phyloP scores from a whole-genome alignment of 2,797 vertebrate genomes.

The Danio tinwini region DNA sequence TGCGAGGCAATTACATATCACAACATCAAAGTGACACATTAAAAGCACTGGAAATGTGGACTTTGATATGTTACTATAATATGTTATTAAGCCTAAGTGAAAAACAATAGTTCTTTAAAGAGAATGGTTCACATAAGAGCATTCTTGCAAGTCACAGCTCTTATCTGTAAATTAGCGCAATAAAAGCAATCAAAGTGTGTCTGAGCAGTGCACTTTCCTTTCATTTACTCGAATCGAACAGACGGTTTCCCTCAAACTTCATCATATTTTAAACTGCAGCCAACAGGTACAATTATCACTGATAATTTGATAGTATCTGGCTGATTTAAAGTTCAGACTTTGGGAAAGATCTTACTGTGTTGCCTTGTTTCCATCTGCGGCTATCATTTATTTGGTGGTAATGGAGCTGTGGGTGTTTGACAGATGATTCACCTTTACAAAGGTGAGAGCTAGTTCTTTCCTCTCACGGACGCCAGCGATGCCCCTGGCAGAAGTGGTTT shows the following conservation, averaged over 20 bases:
- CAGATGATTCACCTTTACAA: conserved; percentile 36
- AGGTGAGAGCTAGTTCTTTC: conserved; percentile 17
- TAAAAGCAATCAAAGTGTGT: conserved; percentile 39
- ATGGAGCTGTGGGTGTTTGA: conserved; percentile 37
- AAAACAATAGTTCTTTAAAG: conserved; percentile 51
- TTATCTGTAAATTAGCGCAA: conserved; percentile 49
- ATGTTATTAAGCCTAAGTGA: conserved; percentile 31
- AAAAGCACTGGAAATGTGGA: conserved; percentile 56
- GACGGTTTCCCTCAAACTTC: background rate
- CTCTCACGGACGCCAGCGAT: conserved; percentile 1
- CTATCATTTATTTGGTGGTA: conserved; percentile 25
- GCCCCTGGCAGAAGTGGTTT: conserved; percentile 8
- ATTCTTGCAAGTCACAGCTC: conserved; percentile 19
- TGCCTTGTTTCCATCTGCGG: conserved; percentile 6
- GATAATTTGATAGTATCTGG: background rate
- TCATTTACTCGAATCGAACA: conserved; percentile 27
- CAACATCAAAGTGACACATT: conserved; percentile 50
- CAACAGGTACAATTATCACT: conserved; percentile 14
- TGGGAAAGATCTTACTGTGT: background rate
- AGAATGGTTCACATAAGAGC: conserved; percentile 25
- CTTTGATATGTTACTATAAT: conserved; percentile 46
- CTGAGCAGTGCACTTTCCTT: conserved; percentile 34
- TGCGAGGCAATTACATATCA: conserved; percentile 56
- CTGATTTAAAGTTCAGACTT: background rate
- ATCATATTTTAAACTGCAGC: conserved; percentile 6